A percentile compares a stretch with the other conserved stretches of the same genome.
These are phyloP conservation scores for Muricea muricata DNA, from an alignment of 92 coral and sea anemone genomes.

Conservation along the genomic window DNA sequence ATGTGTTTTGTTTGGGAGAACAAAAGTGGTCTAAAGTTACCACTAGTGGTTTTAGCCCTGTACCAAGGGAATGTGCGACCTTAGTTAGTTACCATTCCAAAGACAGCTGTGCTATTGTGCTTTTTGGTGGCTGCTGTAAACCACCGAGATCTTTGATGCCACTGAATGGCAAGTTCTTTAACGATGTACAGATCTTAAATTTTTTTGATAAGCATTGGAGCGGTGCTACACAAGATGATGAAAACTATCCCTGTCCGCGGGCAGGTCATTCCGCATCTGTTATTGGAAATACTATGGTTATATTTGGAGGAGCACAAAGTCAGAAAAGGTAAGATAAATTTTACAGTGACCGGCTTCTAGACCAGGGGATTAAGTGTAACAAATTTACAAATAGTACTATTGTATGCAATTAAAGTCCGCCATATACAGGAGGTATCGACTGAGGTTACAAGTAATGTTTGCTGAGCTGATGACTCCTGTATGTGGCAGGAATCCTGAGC, in stretches of 20 bases:
- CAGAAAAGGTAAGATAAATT: constrained; percentile 70
- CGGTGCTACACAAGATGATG: constrained; percentile 6
- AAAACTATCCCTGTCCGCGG: constrained; percentile 75
- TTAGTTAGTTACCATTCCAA: constrained; percentile 60
- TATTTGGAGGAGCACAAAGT: constrained; percentile 99
- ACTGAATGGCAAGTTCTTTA: constrained; percentile 80
- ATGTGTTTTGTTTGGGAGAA: constrained; percentile 75
- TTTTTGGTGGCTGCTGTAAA: constrained; percentile 98
- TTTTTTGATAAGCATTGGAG: constrained; percentile 71
- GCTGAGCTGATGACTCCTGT: too few species aligned
- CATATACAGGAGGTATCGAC: too few species aligned
- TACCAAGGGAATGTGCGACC: constrained; percentile 93
- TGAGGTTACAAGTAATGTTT: too few species aligned
- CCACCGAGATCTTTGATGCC: constrained; percentile 78
- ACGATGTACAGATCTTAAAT: constrained; percentile 74
- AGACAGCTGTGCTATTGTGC: constrained; percentile 44
- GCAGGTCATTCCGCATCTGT: constrained; percentile 97
- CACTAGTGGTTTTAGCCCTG: constrained; percentile 77
- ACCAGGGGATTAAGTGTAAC: too few species aligned
- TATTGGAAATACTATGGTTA: constrained; percentile 79
- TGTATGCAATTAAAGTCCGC: too few species aligned
- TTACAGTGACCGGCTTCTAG: neutral
- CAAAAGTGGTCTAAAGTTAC: constrained; percentile 78
- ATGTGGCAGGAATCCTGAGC: too few species aligned
- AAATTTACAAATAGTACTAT: too few species aligned